Base-by-base conservation (phyloP, 1,140 invertebrate species). In the Scaptomyza hsui region DNA sequence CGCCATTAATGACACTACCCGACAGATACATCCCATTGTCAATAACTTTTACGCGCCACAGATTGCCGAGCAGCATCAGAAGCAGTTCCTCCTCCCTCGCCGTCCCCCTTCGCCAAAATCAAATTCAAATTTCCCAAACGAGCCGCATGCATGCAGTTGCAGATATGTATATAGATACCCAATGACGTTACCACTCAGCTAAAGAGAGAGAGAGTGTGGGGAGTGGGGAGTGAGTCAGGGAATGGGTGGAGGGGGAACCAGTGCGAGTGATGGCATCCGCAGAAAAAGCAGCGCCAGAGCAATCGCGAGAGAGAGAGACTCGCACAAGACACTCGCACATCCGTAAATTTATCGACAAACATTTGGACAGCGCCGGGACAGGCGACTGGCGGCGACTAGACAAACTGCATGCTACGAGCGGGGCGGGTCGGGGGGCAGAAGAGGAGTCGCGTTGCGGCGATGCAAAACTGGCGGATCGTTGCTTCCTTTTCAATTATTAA, bases 21-120 rank as follows among this genome's bases (percentile, higher is more conserved):
- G 88, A 89, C 88, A 90, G 88, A 90, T 89, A 89, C 88, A 89
- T 89, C 88, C 88, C 88, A 89, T 89, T 89, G 88, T 89, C 88
- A 89, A 90, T 89, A 90, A 82, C 76, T 86, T 86, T 86, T 88
- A 78, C 82, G 82, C 82, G 64, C 70, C 74, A 67, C 82, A 86
- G 81, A 88, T 86, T 86, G 81, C 81, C 68, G 52, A 42, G 41
- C 49, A 10, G 4, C 10, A 24, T 4, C 26, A 29, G 6, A 15
- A 21, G 7, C 16, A 39, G 35, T 19, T n/a, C 19, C 12, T 39
- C 51, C 39, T 7, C 68, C 4, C 44, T 29, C 9, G 44, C n/a
- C 12, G 12, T 18, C 5, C 52, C n/a, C 29, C 4, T 21, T 32
- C 69, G 59, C 63, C 78, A 82, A 88, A 88, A 88, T 88, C 82